Conservation (phyloP, 2,113 vertebrate species). For the Chelonoidis abingdonii region DNA sequence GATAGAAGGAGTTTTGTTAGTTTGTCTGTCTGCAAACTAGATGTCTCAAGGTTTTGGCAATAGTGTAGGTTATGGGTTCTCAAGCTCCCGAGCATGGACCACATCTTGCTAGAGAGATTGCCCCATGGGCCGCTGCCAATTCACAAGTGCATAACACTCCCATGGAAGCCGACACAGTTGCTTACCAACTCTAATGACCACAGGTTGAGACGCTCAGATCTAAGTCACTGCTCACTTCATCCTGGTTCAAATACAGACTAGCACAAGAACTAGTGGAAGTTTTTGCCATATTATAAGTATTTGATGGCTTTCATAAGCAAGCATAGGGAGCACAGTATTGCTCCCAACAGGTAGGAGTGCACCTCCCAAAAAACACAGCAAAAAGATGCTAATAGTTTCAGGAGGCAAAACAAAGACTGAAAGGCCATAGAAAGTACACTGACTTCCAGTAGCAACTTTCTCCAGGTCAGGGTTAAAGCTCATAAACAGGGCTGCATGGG, state of each 20-base stretch:
- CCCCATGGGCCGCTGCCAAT: background rate
- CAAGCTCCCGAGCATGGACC: fast-evolving
- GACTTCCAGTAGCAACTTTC: background rate
- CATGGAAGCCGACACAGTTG: background rate
- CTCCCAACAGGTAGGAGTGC: background rate
- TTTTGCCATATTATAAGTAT: background rate
- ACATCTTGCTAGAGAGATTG: background rate
- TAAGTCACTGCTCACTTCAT: background rate
- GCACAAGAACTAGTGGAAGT: background rate
- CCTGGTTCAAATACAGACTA: background rate
- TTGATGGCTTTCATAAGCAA: background rate
- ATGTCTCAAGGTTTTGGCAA: background rate
- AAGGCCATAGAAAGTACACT: background rate
- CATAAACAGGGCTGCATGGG: background rate
- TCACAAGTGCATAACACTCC: background rate
- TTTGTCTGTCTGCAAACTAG: background rate
- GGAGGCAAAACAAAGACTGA: background rate
- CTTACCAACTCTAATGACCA: background rate
- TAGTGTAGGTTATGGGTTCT: fast-evolving
- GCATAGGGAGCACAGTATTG: background rate
- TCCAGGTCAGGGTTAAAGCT: background rate
- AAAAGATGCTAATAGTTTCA: background rate
- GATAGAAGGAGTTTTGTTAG: fast-evolving
- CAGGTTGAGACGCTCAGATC: background rate
- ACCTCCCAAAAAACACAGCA: background rate